Conservation (phyloP, 2,888 invertebrate species). For the Cosmopolites sordidus region DNA sequence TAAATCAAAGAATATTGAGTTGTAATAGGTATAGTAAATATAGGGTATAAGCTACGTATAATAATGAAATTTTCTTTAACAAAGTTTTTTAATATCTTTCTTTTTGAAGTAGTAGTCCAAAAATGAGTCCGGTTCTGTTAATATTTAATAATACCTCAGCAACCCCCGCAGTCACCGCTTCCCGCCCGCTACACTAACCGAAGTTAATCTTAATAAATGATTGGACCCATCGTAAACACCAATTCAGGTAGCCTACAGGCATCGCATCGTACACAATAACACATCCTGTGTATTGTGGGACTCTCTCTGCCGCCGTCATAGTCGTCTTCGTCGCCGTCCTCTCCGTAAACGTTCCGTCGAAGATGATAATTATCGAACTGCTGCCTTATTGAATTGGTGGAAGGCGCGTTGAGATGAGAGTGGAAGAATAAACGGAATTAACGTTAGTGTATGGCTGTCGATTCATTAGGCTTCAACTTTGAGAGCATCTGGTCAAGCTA, state of each 20-base stretch:
- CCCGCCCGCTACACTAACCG: conserved; percentile 19
- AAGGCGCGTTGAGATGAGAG: no score
- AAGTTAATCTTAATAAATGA: conserved; percentile 30
- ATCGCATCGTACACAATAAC: conserved; percentile 26
- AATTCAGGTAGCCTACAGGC: conserved; percentile 28
- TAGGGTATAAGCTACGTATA: no score
- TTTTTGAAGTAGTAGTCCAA: no score
- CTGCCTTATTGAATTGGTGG: conserved; percentile 2
- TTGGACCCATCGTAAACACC: conserved; percentile 25
- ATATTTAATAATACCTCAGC: conserved; percentile 13
- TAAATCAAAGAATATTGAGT: no score
- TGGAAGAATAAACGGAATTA: no score
- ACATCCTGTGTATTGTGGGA: conserved; percentile 40
- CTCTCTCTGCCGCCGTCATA: neutral
- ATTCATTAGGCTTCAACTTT: no score
- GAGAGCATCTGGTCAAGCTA: no score
- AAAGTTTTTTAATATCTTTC: no score
- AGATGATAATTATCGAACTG: conserved; percentile 28
- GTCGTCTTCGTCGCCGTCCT: neutral
- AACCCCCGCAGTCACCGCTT: neutral
- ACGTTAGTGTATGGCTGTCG: no score
- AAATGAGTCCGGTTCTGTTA: conserved; percentile 16
- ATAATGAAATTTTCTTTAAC: no score
- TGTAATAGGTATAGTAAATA: no score
- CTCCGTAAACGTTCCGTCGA: neutral